Base-by-base conservation (phyloP, 2,888 invertebrate genomes). In the Hirtodrosophila trivittata region DNA sequence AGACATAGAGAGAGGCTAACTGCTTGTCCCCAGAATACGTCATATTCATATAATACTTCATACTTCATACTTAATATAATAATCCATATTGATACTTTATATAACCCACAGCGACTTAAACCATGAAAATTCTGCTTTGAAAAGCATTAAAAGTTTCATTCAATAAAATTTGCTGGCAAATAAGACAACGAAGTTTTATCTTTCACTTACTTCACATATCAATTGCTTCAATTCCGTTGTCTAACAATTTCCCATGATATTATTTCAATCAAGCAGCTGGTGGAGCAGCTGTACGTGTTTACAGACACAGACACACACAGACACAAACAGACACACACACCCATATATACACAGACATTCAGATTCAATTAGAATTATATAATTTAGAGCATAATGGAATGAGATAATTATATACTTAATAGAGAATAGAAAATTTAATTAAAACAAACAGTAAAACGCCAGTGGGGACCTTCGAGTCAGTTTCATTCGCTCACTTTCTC, bases 361-460 rank as follows among this genome's bases (percentile, higher is more conserved):
- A 54, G n/a, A 25, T 14, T 42, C 57, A 72, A 70, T 70, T 63
- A 72, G 72, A 52, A 16, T 63, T 72, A 41, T 63, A 67, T 58
- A 50, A 67, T 57, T 72, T 47, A 1, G 5, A 38, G 46, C 66
- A 71, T 56, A 60, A 70, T 50, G 62, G 56, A 57, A 54, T 57
- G 42, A 55, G 72, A 55, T 71, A 71, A 71, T 71, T 72, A 64
- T 67, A 35, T 32, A 41, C 50, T 55, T 58, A 58, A 67, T 64
- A 42, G 64, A 52, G 64, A 72, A 67, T 72, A 52, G 37, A 72
- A 72, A 21, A 71, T 67, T 70, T 70, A 70, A 70, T 70, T 70
- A 72, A 70, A 70, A 58, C 72, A 72, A 70, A 71, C 58, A 72
- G 57, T 42, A 58, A 55, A 71, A 45, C 51, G 67, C 70, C 67